These are phyloP conservation scores for Nesoenas mayeri DNA, from an alignment of 2,113 vertebrate species.

Conservation along the genomic window DNA sequence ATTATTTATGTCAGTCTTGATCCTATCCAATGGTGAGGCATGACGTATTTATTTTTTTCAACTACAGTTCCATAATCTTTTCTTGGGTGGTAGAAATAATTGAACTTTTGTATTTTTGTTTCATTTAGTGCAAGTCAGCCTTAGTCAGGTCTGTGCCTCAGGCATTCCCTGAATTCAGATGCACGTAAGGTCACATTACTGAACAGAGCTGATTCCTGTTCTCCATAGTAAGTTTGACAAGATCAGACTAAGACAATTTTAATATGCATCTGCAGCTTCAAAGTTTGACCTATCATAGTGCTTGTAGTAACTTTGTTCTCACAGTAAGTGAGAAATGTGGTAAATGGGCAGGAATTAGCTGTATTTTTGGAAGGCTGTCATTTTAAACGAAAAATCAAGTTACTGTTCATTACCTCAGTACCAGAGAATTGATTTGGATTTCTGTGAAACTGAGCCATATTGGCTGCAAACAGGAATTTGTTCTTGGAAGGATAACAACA, in stretches of 20 bases:
- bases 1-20: not conserved
- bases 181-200: not conserved
- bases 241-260: not conserved
- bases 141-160: not conserved
- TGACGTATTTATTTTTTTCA: not conserved
- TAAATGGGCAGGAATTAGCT: not conserved
- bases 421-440: conserved; percentile 39
- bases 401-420: conserved; percentile 56
- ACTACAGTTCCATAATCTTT: not conserved
- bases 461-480: conserved; percentile 59
- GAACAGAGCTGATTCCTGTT: not conserved
- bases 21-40: not conserved
- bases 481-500: conserved; percentile 61
- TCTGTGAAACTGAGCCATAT: conserved; percentile 48
- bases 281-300: not conserved
- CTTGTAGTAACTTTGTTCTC: not conserved
- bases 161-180: not conserved
- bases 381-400: conserved; percentile 38
- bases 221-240: not conserved
- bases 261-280: not conserved
- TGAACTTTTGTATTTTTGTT: not conserved
- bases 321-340: conserved; percentile 16
- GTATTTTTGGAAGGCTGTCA: conserved; percentile 23
- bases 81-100: not conserved
- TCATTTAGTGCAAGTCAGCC: not conserved